Conservation (phyloP, 2,797 vertebrate species). For the Molossus alvarezi region DNA sequence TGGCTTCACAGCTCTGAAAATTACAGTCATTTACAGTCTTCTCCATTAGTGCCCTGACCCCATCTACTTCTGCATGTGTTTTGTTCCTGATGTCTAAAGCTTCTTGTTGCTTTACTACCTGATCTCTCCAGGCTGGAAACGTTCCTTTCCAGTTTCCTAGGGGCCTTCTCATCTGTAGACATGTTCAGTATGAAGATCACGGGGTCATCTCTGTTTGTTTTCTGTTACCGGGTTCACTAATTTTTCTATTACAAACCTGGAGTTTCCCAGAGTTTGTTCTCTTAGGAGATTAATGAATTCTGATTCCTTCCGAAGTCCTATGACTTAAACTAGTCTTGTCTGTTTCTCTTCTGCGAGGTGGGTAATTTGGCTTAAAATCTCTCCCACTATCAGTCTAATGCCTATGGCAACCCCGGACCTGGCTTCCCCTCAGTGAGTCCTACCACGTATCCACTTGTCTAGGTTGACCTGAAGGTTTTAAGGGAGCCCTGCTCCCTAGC, state of each 20-base stretch:
- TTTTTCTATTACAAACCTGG: conserved; percentile 38
- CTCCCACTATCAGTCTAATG: not conserved
- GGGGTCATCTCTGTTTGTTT: conserved; percentile 65
- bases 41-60: conserved; percentile 86
- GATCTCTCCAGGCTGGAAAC: conserved; percentile 47
- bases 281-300: not conserved
- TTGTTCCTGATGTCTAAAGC: conserved; percentile 69
- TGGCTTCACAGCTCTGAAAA: conserved; percentile 83
- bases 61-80: conserved; percentile 75
- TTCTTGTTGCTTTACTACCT: conserved; percentile 72
- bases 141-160: conserved; percentile 38
- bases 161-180: conserved; percentile 24
- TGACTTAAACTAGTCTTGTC: not conserved
- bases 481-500: not conserved
- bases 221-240: conserved; percentile 48
- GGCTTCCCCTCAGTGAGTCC: not conserved
- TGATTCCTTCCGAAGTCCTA: not conserved
- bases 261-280: conserved; percentile 60
- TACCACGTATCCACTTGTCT: not conserved
- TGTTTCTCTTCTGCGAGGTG: not conserved
- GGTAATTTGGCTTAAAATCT: not conserved
- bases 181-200: not conserved
- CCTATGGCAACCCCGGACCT: not conserved
- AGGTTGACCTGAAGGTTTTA: not conserved
- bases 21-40: conserved; percentile 82